Evolutionary conservation across 1,140 invertebrate genomes (phyloP), one percentile per base, ranked within the genome.

Genomic region (Cydia strobilella): DNA sequence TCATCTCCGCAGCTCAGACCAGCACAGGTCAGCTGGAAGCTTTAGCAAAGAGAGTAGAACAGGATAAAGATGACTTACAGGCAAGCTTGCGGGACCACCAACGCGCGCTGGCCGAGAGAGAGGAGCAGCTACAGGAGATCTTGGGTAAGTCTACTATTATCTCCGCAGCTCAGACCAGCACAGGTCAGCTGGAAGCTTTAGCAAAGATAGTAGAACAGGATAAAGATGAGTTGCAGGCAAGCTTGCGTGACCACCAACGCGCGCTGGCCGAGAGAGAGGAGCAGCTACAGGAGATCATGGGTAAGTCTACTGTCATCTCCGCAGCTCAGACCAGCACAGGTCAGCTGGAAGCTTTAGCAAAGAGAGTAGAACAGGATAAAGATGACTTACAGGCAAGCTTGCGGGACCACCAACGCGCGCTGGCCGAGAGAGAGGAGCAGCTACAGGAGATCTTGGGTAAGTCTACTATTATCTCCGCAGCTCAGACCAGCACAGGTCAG

Each of bases 361-460:
- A 90, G 0, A 90, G 82, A 54, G 78, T 90, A 45, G 84, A 90
- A 71, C 71, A 72, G n/a, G 87, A 89, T n/a, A 87, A 86, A 20
- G 84, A 82, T 2, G 74, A 87, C 20, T 93, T 95, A 48, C 80
- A 94, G 13, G 88, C 93, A 15, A 85, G 88, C 39, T 76, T 93
- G 1, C 78, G 91, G 10, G 90, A 93, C 27, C 80, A 82, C 12
- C 83, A 84, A 54, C 77, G 82, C 45, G 75, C 78, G 9, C 74
- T 88, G 15, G 85, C 82, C 0, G 87, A 88, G 59, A 89, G 84
- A 75, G 84, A 89, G 25, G 84, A 86, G 15, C 87, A 90, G 73
- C 71, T 88, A 0, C 86, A 91, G 25, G 25, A 25, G 23, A 75
- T 90, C 15, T 79, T 89, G 74, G 88, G 88, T 25, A 25, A 25